A percentile compares a stretch with the other conserved stretches of the same genome.
Conservation (phyloP, 2,888 invertebrate genomes). For the Gryllus longicercus region DNA sequence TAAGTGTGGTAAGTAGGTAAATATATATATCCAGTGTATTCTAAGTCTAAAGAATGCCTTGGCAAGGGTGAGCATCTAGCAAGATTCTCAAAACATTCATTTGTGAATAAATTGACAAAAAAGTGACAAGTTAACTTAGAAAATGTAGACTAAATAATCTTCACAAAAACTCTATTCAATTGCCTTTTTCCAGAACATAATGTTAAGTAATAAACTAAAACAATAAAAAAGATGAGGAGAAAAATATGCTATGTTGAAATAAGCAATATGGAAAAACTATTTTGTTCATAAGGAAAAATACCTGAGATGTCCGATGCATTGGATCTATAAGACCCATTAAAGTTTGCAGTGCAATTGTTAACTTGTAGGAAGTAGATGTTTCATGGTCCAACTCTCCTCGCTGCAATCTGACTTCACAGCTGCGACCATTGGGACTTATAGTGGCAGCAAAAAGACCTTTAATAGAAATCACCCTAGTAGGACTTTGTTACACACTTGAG, state of each 20-base stretch:
- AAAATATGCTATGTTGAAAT: no score
- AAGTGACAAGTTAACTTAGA: no score
- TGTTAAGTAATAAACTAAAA: no score
- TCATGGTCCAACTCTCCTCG: conserved; percentile 48
- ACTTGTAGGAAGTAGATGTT: conserved; percentile 44
- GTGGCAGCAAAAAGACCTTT: conserved; percentile 68
- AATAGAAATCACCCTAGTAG: conserved; percentile 38
- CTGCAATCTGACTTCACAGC: conserved; percentile 75
- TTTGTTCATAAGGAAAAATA: conserved; percentile 39
- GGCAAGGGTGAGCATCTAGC: no score
- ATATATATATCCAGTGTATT: background rate
- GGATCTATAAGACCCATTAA: conserved; percentile 77
- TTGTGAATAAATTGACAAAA: no score
- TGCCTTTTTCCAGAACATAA: no score
- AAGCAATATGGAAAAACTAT: no score
- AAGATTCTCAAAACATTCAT: no score
- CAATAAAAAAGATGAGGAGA: no score
- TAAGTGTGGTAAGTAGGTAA: background rate
- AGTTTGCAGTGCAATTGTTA: conserved; percentile 75
- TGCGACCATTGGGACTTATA: conserved; percentile 67
- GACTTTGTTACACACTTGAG: background rate
- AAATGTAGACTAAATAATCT: no score
- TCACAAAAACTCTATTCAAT: no score
- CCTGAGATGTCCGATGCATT: conserved; percentile 64
- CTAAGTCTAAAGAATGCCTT: no score